phyloP scores from a whole-genome alignment of 2,888 invertebrate genomes.

The Melieria crassipennis region DNA sequence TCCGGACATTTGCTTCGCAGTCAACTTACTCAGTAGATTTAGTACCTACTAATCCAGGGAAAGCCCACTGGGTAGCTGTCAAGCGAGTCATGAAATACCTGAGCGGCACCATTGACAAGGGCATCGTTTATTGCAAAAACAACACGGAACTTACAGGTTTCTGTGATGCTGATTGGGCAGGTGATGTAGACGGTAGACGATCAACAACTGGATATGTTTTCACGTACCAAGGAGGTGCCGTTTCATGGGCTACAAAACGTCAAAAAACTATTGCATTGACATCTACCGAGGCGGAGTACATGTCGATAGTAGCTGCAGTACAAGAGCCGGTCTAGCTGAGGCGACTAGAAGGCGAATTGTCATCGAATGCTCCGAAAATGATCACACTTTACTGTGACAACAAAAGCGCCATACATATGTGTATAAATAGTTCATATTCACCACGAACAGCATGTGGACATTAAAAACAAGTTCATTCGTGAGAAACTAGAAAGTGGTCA shows the following conservation, averaged over 20 bases:
- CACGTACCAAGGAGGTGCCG: constrained; percentile 18
- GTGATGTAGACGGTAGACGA: constrained; percentile 22
- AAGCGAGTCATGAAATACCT: constrained; percentile 34
- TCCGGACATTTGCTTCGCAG: constrained; percentile 36
- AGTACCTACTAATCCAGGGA: constrained; percentile 40
- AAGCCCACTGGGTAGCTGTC: constrained; percentile 39
- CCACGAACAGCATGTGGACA: no score
- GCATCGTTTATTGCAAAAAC: constrained; percentile 6
- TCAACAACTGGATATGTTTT: constrained; percentile 30
- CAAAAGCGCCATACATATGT: no score
- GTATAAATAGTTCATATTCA: no score
- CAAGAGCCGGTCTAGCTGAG: no score
- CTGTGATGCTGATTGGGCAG: constrained; percentile 21
- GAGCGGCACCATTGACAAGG: constrained; percentile 18
- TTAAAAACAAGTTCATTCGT: no score
- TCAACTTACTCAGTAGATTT: constrained; percentile 38
- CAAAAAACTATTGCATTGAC: constrained; percentile 39
- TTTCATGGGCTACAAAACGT: constrained; percentile 19
- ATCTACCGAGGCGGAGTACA: constrained; percentile 27
- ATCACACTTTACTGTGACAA: no score
- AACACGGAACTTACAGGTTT: constrained; percentile 11
- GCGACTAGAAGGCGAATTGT: no score
- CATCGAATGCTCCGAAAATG: no score
- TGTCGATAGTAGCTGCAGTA: no score
- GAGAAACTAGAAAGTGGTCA: no score